These are phyloP conservation scores for Felis chaus DNA, from an alignment of 2,113 vertebrate genomes.

Conservation along the genomic window DNA sequence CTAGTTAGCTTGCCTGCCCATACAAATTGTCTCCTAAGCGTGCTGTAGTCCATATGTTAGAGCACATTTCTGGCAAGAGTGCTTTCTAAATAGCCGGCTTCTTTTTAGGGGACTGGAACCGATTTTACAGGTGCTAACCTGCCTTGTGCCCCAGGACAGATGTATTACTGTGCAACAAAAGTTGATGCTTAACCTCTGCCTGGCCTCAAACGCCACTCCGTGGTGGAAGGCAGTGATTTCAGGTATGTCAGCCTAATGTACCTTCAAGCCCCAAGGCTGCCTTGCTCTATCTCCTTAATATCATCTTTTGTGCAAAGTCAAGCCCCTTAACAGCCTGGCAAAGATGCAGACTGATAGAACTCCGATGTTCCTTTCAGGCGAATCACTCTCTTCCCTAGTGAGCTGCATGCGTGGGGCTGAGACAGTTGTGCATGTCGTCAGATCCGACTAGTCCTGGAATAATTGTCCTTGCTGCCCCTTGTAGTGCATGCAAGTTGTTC, in stretches of 20 bases:
- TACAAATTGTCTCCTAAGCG: constrained; percentile 46
- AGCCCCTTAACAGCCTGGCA: neutral
- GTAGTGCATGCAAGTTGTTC: neutral
- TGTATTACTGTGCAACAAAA: constrained; percentile 50
- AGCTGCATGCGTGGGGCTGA: neutral
- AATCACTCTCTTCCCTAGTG: neutral
- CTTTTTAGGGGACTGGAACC: constrained; percentile 27
- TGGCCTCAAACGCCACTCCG: constrained; percentile 39
- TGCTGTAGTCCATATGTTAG: constrained; percentile 60
- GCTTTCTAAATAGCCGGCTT: constrained; percentile 59
- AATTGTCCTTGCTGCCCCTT: neutral
- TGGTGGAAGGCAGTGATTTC: constrained; percentile 42
- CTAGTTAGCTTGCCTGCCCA: constrained; percentile 15
- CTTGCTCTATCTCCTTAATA: constrained; percentile 20
- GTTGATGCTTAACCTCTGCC: constrained; percentile 65
- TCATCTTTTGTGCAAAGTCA: constrained; percentile 27
- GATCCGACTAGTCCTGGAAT: neutral
- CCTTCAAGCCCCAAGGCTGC: constrained; percentile 36
- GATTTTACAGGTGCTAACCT: constrained; percentile 59
- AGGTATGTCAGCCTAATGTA: constrained; percentile 49
- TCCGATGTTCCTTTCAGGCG: neutral
- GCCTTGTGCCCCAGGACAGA: constrained; percentile 18
- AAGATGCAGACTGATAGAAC: neutral
- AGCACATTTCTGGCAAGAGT: constrained; percentile 48
- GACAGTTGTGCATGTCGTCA: neutral